These are phyloP conservation scores for Agelas oroides DNA, from an alignment of 37 sponge, comb jelly and placozoan species.

Conservation along the genomic window DNA sequence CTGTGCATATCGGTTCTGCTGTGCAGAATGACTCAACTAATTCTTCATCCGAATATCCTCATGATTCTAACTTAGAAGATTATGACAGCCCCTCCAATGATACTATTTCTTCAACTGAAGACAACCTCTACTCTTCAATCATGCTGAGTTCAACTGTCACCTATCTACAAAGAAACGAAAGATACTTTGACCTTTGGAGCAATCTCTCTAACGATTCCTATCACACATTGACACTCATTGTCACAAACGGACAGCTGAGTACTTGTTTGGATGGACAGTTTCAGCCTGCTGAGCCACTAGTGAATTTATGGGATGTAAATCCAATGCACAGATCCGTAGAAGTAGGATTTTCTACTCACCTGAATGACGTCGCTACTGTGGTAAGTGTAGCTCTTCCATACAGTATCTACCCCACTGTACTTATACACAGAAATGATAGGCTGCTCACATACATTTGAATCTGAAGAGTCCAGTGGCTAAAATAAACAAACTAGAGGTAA, in stretches of 20 bases:
- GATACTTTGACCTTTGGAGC: constrained; percentile 20
- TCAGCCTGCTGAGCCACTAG: neutral
- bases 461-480: no score
- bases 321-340: neutral
- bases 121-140: neutral
- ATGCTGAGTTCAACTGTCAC: constrained; percentile 30
- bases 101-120: neutral
- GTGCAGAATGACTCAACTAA: neutral
- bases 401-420: no score
- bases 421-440: no score
- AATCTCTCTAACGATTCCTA: constrained; percentile 8
- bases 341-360: neutral
- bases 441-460: no score
- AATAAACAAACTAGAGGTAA: no score
- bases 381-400: neutral
- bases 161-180: constrained; percentile 7
- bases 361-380: neutral
- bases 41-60: no score
- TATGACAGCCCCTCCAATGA: neutral
- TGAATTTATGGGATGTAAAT: constrained; percentile 22
- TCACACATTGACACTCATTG: constrained; percentile 40
- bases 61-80: neutral
- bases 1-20: neutral
- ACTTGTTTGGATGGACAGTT: constrained; percentile 63
- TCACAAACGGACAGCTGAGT: constrained; percentile 46